phyloP scores from a whole-genome alignment of 2,888 invertebrate genomes.

The Pristionchus mayeri region DNA sequence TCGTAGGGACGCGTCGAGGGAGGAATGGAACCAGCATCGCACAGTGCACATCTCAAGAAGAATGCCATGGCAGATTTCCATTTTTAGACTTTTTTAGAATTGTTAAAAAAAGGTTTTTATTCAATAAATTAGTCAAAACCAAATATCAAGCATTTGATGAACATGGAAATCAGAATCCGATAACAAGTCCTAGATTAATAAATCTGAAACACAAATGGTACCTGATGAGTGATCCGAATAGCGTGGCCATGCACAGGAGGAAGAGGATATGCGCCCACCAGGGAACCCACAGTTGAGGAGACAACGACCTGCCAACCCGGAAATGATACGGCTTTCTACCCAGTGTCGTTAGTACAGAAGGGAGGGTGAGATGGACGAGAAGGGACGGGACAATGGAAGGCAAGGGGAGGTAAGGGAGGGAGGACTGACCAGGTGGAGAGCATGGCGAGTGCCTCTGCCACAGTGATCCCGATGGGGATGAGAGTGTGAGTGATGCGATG shows the following conservation, averaged over 20 bases:
- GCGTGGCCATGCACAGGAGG: constrained; percentile 54
- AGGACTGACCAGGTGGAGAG: constrained; percentile 55
- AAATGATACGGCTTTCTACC: constrained; percentile 9
- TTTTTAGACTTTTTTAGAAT: too few relatives aligned
- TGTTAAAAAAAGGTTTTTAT: too few relatives aligned
- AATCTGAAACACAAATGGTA: too few relatives aligned
- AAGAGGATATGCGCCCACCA: constrained; percentile 68
- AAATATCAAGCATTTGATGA: too few relatives aligned
- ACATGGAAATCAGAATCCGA: too few relatives aligned
- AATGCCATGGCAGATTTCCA: too few relatives aligned
- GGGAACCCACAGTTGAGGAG: constrained; percentile 64
- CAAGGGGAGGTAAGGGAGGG: too few relatives aligned
- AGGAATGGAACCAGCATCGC: constrained; percentile 40
- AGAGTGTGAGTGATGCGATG: constrained; percentile 53
- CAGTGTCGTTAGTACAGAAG: not conserved
- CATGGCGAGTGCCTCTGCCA: constrained; percentile 56
- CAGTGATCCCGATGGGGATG: constrained; percentile 60
- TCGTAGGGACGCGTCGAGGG: constrained; percentile 42
- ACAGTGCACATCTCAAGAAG: constrained; percentile 49
- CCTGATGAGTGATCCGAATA: constrained; percentile 26
- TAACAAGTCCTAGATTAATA: too few relatives aligned
- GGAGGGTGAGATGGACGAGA: not conserved
- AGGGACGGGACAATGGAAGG: not conserved
- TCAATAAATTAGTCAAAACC: too few relatives aligned
- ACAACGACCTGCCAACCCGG: constrained; percentile 55